A percentile compares a stretch with the other conserved stretches of the same genome.
phyloP scores from a whole-genome alignment of 2,113 vertebrate species.

The Gallinago undulata region DNA sequence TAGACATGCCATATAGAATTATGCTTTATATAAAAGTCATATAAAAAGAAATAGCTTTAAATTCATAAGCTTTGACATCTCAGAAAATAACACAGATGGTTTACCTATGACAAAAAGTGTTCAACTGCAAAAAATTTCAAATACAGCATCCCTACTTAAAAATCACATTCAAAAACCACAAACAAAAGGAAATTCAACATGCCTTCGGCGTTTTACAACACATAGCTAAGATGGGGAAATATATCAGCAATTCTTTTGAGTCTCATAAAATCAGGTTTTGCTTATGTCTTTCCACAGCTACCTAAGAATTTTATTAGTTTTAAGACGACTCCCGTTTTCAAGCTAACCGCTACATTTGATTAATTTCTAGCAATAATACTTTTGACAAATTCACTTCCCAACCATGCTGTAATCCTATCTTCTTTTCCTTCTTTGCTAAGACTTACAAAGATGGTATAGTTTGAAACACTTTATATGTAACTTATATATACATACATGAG shows the following conservation, averaged over 20 bases:
- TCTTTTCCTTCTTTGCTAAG: not conserved
- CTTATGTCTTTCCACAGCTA: not conserved
- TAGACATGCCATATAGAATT: not conserved
- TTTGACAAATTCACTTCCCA: not conserved
- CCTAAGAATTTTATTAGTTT: not conserved
- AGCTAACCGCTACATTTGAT: not conserved
- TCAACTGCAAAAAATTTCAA: not conserved
- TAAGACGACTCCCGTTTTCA: not conserved
- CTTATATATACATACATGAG: accelerated
- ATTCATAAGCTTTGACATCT: not conserved
- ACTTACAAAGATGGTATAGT: not conserved
- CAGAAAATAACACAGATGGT: not conserved
- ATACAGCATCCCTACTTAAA: not conserved
- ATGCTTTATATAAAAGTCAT: not conserved
- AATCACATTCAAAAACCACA: not conserved
- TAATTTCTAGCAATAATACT: not conserved
- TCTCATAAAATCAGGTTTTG: not conserved
- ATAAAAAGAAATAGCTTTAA: not conserved
- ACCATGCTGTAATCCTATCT: not conserved
- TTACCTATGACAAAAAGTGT: not conserved
- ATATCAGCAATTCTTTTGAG: not conserved
- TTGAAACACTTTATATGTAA: not conserved
- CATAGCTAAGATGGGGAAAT: not conserved
- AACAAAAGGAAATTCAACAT: not conserved
- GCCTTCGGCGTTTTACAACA: not conserved